These are phyloP conservation scores for Macrobrachium nipponense DNA, from an alignment of 1,140 invertebrate species.

Conservation along the genomic window DNA sequence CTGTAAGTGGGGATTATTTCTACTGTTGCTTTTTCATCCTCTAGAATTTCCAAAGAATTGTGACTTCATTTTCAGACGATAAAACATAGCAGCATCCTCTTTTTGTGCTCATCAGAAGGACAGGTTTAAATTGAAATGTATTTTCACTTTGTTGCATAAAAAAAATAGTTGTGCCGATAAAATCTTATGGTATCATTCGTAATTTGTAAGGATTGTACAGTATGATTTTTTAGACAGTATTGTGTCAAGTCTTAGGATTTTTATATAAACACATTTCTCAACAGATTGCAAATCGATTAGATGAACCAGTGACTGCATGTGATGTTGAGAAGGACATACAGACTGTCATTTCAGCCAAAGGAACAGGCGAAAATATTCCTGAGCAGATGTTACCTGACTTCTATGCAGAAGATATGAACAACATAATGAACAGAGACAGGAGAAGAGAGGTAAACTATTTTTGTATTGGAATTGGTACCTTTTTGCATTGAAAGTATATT, in stretches of 20 bases:
- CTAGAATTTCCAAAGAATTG: background rate
- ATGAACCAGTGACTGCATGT: slow-evolving; percentile 77
- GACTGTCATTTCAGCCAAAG: slow-evolving; percentile 75
- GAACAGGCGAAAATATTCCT: slow-evolving; percentile 73
- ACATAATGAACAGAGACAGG: slow-evolving; percentile 92
- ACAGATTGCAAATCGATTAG: slow-evolving; percentile 73
- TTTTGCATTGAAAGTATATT: no score
- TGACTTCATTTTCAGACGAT: no score
- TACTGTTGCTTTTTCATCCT: background rate
- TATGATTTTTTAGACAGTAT: background rate
- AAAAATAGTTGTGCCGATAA: background rate
- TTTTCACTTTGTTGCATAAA: background rate
- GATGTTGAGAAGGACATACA: slow-evolving; percentile 82
- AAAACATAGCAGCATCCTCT: no score
- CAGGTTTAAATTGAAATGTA: background rate
- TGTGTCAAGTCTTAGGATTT: background rate
- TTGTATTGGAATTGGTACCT: no score
- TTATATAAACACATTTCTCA: background rate
- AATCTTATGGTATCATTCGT: background rate
- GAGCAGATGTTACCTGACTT: slow-evolving; percentile 93
- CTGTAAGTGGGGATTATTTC: slow-evolving; percentile 64
- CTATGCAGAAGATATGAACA: slow-evolving; percentile 92
- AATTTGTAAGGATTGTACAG: no score
- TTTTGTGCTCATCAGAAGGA: background rate
- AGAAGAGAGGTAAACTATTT: slow-evolving; percentile 77